Conservation (phyloP, 1,140 invertebrate genomes). For the Rhizoglyphus robini region DNA sequence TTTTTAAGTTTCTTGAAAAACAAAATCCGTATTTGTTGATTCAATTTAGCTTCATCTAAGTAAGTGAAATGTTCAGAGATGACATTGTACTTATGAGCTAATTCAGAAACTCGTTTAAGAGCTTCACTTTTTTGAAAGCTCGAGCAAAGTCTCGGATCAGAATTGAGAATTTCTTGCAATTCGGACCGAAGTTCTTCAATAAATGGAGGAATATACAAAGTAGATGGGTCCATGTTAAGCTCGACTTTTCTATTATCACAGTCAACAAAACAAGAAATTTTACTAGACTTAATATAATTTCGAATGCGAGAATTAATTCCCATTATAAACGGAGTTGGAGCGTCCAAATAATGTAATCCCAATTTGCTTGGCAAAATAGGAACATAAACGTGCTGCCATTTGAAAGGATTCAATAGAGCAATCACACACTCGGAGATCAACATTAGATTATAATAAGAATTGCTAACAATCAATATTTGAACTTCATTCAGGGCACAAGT, state of each 20-base stretch:
- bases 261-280: conserved; percentile 21
- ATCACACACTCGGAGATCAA: conserved; percentile 86
- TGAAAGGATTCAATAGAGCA: conserved; percentile 78
- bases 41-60: conserved; percentile 72
- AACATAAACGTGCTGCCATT: conserved; percentile 97
- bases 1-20: conserved; percentile 55
- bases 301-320: conserved; percentile 42
- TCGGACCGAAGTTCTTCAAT: conserved; percentile 20
- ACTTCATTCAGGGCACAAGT: conserved; percentile 91
- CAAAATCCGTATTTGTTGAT: conserved; percentile 78
- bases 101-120: conserved; percentile 8
- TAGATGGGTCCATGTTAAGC: not conserved
- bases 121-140: not conserved
- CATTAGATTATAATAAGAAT: conserved; percentile 91
- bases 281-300: conserved; percentile 9
- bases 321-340: conserved; percentile 98
- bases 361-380: conserved; percentile 90
- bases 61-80: conserved; percentile 36
- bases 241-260: conserved; percentile 21
- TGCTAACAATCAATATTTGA: conserved; percentile 83
- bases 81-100: not conserved
- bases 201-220: conserved; percentile 19
- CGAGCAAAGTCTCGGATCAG: conserved; percentile 1
- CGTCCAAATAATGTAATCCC: conserved; percentile 84
- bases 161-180: conserved; percentile 13